Conservation (phyloP, 2,888 invertebrate genomes). For the Drosophila sordidapex region DNA sequence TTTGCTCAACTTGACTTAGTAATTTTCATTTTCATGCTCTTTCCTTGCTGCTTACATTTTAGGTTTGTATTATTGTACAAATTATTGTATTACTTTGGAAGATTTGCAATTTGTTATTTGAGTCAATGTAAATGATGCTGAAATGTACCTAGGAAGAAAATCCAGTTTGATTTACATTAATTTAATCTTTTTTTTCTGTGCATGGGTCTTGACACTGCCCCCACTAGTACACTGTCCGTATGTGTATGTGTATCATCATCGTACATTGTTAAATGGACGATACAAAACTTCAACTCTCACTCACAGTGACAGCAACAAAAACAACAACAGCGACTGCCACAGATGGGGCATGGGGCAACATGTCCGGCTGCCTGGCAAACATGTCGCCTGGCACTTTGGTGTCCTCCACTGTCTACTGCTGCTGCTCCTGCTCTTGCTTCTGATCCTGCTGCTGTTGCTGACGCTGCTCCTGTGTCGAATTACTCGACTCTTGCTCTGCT, state of each 20-base stretch:
- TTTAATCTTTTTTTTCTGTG: not conserved
- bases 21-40: not conserved
- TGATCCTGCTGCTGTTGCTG: conserved; percentile 1
- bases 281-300: conserved; percentile 70
- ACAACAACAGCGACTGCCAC: not conserved
- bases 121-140: not conserved
- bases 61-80: not conserved
- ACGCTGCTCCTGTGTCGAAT: conserved; percentile 37
- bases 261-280: conserved; percentile 80
- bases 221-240: not conserved
- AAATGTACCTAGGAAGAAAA: not conserved
- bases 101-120: not conserved
- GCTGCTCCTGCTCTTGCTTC: conserved; percentile 6
- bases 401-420: conserved; percentile 25
- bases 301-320: conserved; percentile 14
- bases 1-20: not conserved
- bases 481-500: conserved; percentile 47
- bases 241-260: conserved; percentile 51
- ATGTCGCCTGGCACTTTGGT: conserved; percentile 62
- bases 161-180: not conserved
- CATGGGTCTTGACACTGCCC: not conserved
- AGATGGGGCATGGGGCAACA: conserved; percentile 20
- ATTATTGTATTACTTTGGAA: not conserved
- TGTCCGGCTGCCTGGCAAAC: conserved; percentile 60
- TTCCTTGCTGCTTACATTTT: not conserved